A percentile compares a stretch with the other conserved stretches of the same genome.
Evolutionary conservation across 2,113 vertebrate genomes (phyloP).

Genomic region (Steatornis caripensis): DNA sequence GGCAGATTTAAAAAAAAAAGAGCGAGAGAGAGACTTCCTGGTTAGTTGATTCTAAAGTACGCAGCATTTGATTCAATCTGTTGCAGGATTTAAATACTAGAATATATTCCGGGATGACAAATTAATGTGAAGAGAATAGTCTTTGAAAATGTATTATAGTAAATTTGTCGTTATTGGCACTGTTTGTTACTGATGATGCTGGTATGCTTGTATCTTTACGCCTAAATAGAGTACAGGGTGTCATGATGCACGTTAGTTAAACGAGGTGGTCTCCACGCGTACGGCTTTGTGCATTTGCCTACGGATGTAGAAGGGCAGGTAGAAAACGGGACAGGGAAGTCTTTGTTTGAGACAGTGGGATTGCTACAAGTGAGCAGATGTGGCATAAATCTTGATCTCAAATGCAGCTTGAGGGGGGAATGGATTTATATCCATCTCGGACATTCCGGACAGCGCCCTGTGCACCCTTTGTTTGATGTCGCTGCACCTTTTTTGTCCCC

Average conservation of each 20-base stretch:
- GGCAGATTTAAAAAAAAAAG: not conserved
- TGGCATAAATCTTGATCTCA: not conserved
- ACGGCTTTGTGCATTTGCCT: not conserved
- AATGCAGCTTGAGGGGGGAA: not conserved
- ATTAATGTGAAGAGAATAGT: not conserved
- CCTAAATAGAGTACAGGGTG: not conserved
- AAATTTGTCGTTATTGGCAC: not conserved
- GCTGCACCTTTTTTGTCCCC: not conserved
- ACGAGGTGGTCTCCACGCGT: not conserved
- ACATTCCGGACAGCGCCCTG: rapidly evolving
- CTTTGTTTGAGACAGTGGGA: not conserved
- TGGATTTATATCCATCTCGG: rapidly evolving
- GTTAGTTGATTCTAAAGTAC: not conserved
- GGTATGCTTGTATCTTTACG: not conserved
- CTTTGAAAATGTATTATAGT: not conserved
- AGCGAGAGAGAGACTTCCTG: not conserved
- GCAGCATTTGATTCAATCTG: not conserved
- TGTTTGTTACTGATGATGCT: not conserved
- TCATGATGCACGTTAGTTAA: no score
- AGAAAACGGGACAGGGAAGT: not conserved
- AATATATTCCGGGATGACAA: not conserved
- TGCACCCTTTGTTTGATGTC: rapidly evolving
- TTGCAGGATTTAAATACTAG: not conserved
- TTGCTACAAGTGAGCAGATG: not conserved
- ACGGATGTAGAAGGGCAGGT: not conserved